phyloP scores from a whole-genome alignment of 2,888 invertebrate genomes.

The Callyntrura sp. region DNA sequence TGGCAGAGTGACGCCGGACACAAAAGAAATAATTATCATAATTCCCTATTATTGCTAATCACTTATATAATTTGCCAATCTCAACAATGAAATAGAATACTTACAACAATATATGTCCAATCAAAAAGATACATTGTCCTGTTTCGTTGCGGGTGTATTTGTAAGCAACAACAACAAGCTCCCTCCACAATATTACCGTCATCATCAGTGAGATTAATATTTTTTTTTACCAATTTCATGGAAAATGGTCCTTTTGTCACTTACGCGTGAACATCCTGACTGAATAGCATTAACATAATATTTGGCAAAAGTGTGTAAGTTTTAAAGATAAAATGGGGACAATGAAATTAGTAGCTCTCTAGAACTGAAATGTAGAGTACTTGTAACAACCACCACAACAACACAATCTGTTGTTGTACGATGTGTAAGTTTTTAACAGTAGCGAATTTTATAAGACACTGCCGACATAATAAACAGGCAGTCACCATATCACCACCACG shows the following conservation, averaged over 20 bases:
- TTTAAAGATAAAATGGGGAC: slow-evolving; percentile 36
- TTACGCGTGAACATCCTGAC: slow-evolving; percentile 23
- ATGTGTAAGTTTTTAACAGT: background rate
- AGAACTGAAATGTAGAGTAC: slow-evolving; percentile 13
- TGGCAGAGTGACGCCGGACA: background rate
- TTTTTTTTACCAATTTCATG: slow-evolving; percentile 21
- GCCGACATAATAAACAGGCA: no score
- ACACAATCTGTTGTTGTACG: background rate
- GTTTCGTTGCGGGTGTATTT: background rate
- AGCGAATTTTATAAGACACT: no score
- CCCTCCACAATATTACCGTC: background rate
- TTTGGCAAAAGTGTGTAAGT: background rate
- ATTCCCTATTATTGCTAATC: slow-evolving; percentile 23
- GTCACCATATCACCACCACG: no score
- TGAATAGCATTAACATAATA: slow-evolving; percentile 13
- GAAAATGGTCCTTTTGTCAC: slow-evolving; percentile 17
- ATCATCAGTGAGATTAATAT: background rate
- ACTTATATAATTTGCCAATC: slow-evolving; percentile 22
- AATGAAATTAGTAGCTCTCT: slow-evolving; percentile 31
- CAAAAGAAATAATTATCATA: slow-evolving; percentile 35
- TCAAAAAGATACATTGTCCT: slow-evolving; percentile 18
- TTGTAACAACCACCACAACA: background rate
- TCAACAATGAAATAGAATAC: slow-evolving; percentile 35
- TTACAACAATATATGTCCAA: background rate
- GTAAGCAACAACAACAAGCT: background rate